These are phyloP conservation scores for Neolamprologus cancellatus DNA, from an alignment of 2,113 vertebrate species.

Conservation along the genomic window DNA sequence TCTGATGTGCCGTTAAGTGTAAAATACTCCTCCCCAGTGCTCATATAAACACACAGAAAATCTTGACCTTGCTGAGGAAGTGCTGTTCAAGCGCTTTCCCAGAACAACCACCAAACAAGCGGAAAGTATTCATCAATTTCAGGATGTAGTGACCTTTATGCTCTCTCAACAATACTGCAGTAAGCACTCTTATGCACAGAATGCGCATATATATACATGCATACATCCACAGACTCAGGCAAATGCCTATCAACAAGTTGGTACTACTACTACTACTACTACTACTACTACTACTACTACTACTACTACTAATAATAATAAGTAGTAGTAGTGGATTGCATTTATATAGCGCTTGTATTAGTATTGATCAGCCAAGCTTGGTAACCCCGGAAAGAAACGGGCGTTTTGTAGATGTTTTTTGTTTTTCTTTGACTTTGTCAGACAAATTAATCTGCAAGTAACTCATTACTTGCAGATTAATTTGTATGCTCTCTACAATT, in stretches of 20 bases:
- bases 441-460: neutral
- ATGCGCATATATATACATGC: neutral
- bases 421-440: neutral
- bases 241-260: neutral
- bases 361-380: constrained; percentile 11
- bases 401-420: neutral
- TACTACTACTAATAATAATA: neutral
- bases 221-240: neutral
- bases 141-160: constrained; percentile 38
- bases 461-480: neutral
- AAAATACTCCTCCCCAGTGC: constrained; percentile 3
- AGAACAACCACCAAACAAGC: constrained; percentile 32
- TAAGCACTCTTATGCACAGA: neutral
- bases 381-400: neutral
- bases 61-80: constrained; percentile 12
- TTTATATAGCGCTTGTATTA: neutral
- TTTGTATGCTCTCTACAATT: neutral
- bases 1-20: constrained; percentile 28
- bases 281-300: accelerated
- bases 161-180: neutral
- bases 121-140: constrained; percentile 40
- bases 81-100: constrained; percentile 30
- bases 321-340: neutral
- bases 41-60: constrained; percentile 15
- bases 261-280: too few relatives aligned